phyloP scores from a whole-genome alignment of 1,140 invertebrate species.

The Cydia pomonella region DNA sequence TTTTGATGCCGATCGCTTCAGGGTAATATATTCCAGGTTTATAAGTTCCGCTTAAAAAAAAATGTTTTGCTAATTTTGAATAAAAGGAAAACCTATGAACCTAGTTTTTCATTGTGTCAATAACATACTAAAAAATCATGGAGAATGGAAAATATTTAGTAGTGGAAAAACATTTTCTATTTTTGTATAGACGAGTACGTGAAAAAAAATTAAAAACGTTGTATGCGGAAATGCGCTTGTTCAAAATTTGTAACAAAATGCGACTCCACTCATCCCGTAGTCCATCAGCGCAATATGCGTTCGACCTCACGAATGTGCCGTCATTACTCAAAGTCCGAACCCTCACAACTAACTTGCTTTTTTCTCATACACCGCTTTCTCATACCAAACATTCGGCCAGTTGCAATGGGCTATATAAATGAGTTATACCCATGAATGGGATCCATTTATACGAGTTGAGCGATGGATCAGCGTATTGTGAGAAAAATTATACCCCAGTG shows the following conservation, averaged over 20 bases:
- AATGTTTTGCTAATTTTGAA: too few relatives aligned
- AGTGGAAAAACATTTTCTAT: too few relatives aligned
- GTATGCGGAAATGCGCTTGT: too few relatives aligned
- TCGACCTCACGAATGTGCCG: slow-evolving; percentile 64
- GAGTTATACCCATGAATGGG: slow-evolving; percentile 31
- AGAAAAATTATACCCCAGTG: slow-evolving; percentile 26
- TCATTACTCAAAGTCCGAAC: slow-evolving; percentile 72
- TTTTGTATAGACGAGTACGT: too few relatives aligned
- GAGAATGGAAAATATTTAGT: too few relatives aligned
- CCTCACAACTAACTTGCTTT: slow-evolving; percentile 56
- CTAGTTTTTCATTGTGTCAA: too few relatives aligned
- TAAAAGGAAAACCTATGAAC: too few relatives aligned
- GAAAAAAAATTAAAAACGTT: too few relatives aligned
- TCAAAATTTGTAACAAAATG: background rate
- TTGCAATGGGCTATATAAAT: slow-evolving; percentile 32
- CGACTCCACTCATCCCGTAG: slow-evolving; percentile 40
- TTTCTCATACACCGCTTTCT: slow-evolving; percentile 46
- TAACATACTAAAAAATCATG: too few relatives aligned
- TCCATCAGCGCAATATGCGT: slow-evolving; percentile 65
- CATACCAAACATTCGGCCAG: slow-evolving; percentile 25
- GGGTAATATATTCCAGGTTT: too few relatives aligned
- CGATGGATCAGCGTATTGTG: slow-evolving; percentile 26
- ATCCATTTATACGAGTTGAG: slow-evolving; percentile 30
- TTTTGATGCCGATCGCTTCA: too few relatives aligned
- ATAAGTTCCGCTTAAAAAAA: too few relatives aligned